phyloP scores from a whole-genome alignment of 2,888 invertebrate species.

The Automeris io region DNA sequence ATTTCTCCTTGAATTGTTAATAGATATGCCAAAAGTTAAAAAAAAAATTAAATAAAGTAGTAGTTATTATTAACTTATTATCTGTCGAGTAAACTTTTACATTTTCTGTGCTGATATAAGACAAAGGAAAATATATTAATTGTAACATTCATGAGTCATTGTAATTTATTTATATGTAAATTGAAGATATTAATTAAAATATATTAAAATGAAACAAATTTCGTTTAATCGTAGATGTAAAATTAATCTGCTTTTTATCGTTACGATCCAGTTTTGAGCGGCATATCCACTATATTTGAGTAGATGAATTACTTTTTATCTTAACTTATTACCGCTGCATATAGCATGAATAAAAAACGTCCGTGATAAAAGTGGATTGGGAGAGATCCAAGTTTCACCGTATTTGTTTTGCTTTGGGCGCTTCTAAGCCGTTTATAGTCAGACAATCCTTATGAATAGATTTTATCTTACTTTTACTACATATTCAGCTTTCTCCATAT shows the following conservation, averaged over 20 bases:
- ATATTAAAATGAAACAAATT: slow-evolving; percentile 5
- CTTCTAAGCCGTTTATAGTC: slow-evolving; percentile 19
- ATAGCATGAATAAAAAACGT: slow-evolving; percentile 46
- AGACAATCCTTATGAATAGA: slow-evolving; percentile 14
- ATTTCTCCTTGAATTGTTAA: no score
- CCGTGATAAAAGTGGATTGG: slow-evolving; percentile 46
- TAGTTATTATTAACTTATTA: no score
- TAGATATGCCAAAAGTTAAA: no score
- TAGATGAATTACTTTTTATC: slow-evolving; percentile 48
- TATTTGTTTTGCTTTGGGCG: slow-evolving; percentile 11
- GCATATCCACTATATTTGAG: slow-evolving; percentile 18
- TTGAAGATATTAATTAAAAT: no score
- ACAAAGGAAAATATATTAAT: no score
- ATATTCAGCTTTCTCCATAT: slow-evolving; percentile 6
- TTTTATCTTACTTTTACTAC: slow-evolving; percentile 14
- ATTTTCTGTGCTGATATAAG: no score
- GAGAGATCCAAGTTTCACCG: slow-evolving; percentile 34
- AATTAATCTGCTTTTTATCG: slow-evolving; percentile 38
- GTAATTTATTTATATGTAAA: no score
- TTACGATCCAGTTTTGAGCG: slow-evolving; percentile 39
- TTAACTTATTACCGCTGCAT: slow-evolving; percentile 40
- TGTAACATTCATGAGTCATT: no score
- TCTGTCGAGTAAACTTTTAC: no score
- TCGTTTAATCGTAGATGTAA: slow-evolving; percentile 16
- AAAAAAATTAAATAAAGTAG: no score